Percentiles rank a stretch among this genome's conserved stretches.
Conservation (phyloP, 2,797 vertebrate species). For the Naso thynnoides region DNA sequence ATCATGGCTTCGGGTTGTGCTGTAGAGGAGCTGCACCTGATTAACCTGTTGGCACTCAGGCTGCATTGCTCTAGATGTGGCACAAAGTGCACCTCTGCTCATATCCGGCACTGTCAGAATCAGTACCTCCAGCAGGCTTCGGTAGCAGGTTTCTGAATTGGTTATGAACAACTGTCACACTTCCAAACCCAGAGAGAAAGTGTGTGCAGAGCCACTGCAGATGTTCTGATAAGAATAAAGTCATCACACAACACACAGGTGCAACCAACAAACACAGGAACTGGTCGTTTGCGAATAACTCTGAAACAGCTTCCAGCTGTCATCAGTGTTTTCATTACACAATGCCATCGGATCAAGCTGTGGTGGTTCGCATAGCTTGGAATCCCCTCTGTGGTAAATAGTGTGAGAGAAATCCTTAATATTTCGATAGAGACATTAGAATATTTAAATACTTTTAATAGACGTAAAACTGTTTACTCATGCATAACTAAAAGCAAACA, state of each 20-base stretch:
- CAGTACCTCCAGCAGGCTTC: conserved; percentile 19
- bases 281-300: conserved; percentile 51
- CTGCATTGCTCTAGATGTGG: conserved; percentile 60
- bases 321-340: conserved; percentile 37
- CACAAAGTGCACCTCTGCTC: conserved; percentile 61
- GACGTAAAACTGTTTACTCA: neutral
- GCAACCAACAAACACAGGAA: conserved; percentile 73
- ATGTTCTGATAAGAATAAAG: conserved; percentile 74
- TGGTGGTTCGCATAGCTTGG: neutral
- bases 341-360: neutral
- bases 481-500: neutral
- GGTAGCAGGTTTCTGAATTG: conserved; percentile 49
- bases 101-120: conserved; percentile 50
- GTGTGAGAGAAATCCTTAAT: neutral
- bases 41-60: conserved; percentile 31
- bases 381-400: neutral
- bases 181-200: conserved; percentile 37
- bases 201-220: conserved; percentile 59
- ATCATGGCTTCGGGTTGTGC: conserved; percentile 20
- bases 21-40: conserved; percentile 48
- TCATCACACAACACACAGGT: conserved; percentile 72
- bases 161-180: conserved; percentile 34
- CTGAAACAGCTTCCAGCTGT: conserved; percentile 48
- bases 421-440: neutral
- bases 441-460: neutral